Evolutionary conservation across 2,113 vertebrate species (phyloP).

Genomic region (Chloebia gouldiae): DNA sequence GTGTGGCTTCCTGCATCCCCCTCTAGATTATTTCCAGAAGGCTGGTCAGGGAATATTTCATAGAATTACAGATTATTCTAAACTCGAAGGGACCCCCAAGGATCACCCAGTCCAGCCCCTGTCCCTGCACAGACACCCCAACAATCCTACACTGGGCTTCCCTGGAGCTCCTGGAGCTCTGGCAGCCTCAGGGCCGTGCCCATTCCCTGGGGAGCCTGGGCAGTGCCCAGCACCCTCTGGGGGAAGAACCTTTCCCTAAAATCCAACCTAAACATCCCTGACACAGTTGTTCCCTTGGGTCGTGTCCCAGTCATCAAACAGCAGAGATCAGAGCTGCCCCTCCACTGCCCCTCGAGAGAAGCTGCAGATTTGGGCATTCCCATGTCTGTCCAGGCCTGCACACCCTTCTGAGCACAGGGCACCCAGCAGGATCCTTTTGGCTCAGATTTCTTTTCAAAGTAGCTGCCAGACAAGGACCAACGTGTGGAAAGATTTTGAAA

Average conservation of each 20-base stretch:
- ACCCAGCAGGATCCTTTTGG: background rate
- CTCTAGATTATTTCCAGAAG: background rate
- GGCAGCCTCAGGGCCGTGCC: background rate
- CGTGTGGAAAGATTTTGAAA: background rate
- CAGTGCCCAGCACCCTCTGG: background rate
- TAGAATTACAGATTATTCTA: background rate
- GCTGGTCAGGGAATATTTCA: background rate
- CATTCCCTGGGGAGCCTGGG: background rate
- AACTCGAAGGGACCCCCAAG: background rate
- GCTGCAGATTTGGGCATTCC: background rate
- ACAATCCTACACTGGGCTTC: background rate
- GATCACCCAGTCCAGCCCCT: background rate
- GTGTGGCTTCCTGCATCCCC: background rate
- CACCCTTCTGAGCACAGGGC: background rate
- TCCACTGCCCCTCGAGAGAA: background rate
- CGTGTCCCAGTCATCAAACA: background rate
- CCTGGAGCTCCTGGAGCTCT: background rate
- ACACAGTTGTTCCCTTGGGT: background rate
- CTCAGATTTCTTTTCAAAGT: background rate
- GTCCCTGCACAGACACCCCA: background rate
- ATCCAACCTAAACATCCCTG: background rate
- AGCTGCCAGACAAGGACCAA: background rate
- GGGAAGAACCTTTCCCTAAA: background rate
- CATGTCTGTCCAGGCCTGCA: background rate
- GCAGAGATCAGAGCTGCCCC: background rate